A percentile compares a stretch with the other conserved stretches of the same genome.
Evolutionary conservation across 2,888 invertebrate species (phyloP).

Genomic region (Diaperis boleti): DNA sequence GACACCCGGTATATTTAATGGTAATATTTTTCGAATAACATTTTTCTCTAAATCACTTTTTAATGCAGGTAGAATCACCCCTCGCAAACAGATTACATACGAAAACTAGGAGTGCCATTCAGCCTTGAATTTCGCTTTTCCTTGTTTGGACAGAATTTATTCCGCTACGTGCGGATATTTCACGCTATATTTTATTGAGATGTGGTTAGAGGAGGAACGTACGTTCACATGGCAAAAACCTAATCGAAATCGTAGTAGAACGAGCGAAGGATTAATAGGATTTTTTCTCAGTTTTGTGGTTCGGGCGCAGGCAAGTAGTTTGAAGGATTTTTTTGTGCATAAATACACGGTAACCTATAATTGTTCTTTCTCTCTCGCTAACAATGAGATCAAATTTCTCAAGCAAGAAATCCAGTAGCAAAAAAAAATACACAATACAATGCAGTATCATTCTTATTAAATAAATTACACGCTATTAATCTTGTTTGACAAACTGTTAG

Average conservation of each 20-base stretch:
- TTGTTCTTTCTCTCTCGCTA: background rate
- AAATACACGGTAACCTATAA: background rate
- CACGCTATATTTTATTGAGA: conserved; percentile 1
- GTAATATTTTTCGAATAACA: no score
- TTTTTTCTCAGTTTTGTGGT: conserved; percentile 13
- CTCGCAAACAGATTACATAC: no score
- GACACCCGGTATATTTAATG: no score
- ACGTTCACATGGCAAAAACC: conserved; percentile 9
- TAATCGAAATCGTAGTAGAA: conserved; percentile 18
- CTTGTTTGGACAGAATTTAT: conserved; percentile 1
- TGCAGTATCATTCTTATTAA: background rate
- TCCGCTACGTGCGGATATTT: conserved; percentile 9
- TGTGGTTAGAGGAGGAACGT: conserved; percentile 6
- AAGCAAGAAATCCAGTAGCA: background rate
- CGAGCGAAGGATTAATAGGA: conserved; percentile 28
- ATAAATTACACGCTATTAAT: background rate
- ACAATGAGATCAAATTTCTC: background rate
- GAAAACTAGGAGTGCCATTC: background rate
- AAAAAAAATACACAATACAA: background rate
- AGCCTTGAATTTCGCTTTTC: background rate
- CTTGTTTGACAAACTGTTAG: background rate
- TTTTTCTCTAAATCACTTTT: no score
- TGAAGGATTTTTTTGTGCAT: background rate
- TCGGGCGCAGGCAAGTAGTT: background rate
- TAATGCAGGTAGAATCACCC: no score